Evolutionary conservation across 2,113 vertebrate species (phyloP), one percentile per base, ranked within the genome.

Genomic region (Suricata suricatta): DNA sequence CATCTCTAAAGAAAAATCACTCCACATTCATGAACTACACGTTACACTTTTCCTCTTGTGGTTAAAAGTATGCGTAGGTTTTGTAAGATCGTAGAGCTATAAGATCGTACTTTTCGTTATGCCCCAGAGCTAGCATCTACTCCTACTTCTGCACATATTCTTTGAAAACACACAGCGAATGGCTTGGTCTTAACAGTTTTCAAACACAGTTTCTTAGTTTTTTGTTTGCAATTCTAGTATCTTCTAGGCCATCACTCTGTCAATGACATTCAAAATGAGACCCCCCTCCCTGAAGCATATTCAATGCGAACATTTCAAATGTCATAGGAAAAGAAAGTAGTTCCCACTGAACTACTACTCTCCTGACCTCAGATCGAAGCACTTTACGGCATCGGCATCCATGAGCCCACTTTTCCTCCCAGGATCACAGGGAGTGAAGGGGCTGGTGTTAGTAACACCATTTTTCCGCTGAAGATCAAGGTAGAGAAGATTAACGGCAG

Each of bases 251-350:
- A 15, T 76, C 50, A 60, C n/a, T 57, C 47, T 38, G 63, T 31
- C 82, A 50, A 12, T 35, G 57, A 74, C 90, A 63, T 29, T 66
- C 84, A 82, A 64, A 90, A 80, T 38, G 21, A 50, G 54, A 60
- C 16, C 52, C 80, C 80, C 80, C 47, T 63, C 74, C 47, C 79
- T 88, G 50, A 44, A 35, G 57, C 1, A 3, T 35, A 93, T n/a
- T 94, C 76, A 76, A 25, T 38, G 69, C 5, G 84, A 90, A 77
- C 84, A 71, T 52, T 66, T 21, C 87, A 95, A 95, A 87, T 84
- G 80, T 41, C 57, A 81, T 64, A n/a, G 31, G 35, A 66, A 96
- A 94, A 74, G 38, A 71, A 95, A 87, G 68, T n/a, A n/a, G n/a
- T 23, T 88, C 35, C 57, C 52, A 41, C 21, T 64, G 50, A 71